phyloP scores from a whole-genome alignment of 2,888 invertebrate genomes.

The Noctua janthina region DNA sequence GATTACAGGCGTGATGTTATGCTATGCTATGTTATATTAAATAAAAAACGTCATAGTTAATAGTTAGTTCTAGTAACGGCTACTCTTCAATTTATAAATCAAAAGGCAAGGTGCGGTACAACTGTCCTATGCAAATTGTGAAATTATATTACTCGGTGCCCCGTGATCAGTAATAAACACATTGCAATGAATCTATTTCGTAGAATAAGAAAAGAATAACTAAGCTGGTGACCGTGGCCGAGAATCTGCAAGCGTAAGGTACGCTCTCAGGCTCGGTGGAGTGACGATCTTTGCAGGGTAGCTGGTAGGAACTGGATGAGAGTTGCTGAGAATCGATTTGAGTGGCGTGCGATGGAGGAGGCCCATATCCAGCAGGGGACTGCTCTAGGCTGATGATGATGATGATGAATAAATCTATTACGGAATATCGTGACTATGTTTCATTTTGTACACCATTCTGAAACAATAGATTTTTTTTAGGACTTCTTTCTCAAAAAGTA shows the following conservation, averaged over 20 bases:
- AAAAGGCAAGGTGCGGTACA: neutral
- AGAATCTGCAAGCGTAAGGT: too few species aligned
- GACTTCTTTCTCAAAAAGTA: neutral
- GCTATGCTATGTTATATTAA: neutral
- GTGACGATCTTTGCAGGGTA: too few species aligned
- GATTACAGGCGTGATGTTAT: neutral
- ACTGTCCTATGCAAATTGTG: neutral
- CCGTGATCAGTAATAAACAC: neutral
- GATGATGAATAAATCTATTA: neutral
- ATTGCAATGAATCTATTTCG: neutral
- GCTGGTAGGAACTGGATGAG: too few species aligned
- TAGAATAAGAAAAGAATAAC: too few species aligned
- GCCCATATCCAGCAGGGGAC: too few species aligned
- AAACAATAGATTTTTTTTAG: constrained; percentile 18
- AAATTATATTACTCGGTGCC: neutral
- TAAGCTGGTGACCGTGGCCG: too few species aligned
- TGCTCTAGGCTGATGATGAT: too few species aligned
- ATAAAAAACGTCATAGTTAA: neutral
- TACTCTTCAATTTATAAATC: neutral
- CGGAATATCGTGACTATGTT: neutral
- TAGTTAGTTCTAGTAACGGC: neutral
- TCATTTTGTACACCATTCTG: constrained; percentile 52
- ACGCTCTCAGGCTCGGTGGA: too few species aligned
- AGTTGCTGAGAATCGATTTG: too few species aligned
- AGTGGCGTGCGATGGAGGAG: too few species aligned